Percentiles rank a stretch among this genome's conserved stretches.
Conservation (phyloP, 2,113 vertebrate species). For the Nematolebias whitei region DNA sequence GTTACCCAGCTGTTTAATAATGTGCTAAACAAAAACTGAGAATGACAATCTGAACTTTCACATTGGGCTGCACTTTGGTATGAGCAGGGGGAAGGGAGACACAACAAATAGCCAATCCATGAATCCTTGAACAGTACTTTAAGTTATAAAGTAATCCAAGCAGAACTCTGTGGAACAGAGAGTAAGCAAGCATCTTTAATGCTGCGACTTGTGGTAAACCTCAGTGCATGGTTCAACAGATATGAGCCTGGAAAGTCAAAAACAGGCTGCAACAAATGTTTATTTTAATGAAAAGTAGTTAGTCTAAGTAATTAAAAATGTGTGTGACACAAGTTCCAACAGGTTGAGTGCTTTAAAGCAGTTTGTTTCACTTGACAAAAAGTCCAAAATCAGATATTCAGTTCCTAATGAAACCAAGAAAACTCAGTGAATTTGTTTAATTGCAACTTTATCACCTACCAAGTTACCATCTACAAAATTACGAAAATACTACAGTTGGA, state of each 20-base stretch:
- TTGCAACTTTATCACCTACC: too few species aligned
- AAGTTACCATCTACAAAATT: too few species aligned
- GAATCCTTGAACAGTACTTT: too few species aligned
- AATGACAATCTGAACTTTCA: constrained; percentile 62
- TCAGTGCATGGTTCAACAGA: not conserved
- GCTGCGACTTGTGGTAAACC: not conserved
- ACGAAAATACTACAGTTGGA: too few species aligned
- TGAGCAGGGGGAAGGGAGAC: constrained; percentile 10
- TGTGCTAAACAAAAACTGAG: constrained; percentile 51
- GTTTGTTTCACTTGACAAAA: not conserved
- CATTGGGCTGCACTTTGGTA: constrained; percentile 44
- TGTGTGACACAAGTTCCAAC: not conserved
- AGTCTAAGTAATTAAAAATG: not conserved
- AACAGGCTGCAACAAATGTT: not conserved
- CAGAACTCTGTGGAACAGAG: constrained; percentile 19
- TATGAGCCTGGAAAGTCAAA: not conserved
- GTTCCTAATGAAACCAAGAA: not conserved
- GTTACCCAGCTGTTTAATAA: constrained; percentile 43
- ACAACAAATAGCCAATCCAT: constrained; percentile 6
- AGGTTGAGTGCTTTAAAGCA: not conserved
- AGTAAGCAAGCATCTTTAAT: constrained; percentile 4
- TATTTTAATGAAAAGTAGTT: not conserved
- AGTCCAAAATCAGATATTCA: not conserved
- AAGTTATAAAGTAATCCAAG: constrained; percentile 39
- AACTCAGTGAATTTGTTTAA: not conserved